Percentiles rank a stretch among this genome's conserved stretches.
Evolutionary conservation across 2,888 invertebrate species (phyloP).

Genomic region (Melanotus villosus): DNA sequence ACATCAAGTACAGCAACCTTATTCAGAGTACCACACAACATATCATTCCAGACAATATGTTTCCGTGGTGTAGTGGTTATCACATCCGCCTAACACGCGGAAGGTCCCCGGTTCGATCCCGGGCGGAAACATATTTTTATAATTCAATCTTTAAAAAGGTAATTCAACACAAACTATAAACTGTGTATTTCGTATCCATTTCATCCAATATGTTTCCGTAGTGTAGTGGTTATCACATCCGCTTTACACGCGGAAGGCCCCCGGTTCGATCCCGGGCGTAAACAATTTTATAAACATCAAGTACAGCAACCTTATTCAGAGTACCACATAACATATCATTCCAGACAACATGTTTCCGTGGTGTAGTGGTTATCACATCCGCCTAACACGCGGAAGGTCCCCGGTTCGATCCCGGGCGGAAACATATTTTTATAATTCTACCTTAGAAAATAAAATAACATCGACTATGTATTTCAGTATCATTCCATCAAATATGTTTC

Average conservation of each 20-base stretch:
- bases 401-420: conserved; percentile 92
- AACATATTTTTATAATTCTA: conserved; percentile 74
- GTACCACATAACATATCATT: too few species aligned
- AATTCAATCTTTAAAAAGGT: background rate
- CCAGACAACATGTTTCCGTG: conserved; percentile 17
- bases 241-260: conserved; percentile 93
- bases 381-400: conserved; percentile 93
- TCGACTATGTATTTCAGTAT: too few species aligned
- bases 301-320: too few species aligned
- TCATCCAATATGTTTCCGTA: background rate
- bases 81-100: conserved; percentile 94
- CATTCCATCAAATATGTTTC: conserved; percentile 71
- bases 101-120: conserved; percentile 92
- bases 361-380: conserved; percentile 93
- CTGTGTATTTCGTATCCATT: background rate
- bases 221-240: conserved; percentile 77
- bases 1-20: too few species aligned
- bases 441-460: too few species aligned
- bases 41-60: too few species aligned
- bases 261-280: conserved; percentile 81
- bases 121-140: conserved; percentile 32
- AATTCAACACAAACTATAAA: background rate
- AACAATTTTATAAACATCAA: background rate
- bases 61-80: conserved; percentile 84
- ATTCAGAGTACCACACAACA: too few species aligned